A percentile compares a stretch with the other conserved stretches of the same genome.
phyloP scores from a whole-genome alignment of 2,797 vertebrate species.

The Protonibea diacanthus region DNA sequence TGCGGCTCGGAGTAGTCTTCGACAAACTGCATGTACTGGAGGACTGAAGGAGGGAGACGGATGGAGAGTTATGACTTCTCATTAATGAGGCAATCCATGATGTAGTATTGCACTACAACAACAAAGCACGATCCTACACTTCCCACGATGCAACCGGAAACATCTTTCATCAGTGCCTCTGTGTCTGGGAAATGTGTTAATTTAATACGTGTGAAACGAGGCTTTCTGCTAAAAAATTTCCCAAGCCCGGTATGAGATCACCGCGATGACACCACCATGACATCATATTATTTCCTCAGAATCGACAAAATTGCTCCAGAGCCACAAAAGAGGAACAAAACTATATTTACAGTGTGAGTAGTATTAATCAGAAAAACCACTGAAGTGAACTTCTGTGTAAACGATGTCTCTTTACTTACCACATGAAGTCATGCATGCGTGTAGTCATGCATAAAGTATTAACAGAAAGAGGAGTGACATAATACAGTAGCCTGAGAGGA shows the following conservation, averaged over 20 bases:
- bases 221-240: not conserved
- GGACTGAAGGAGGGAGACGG: slow-evolving; percentile 83
- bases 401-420: not conserved
- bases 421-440: not conserved
- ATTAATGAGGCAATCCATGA: not conserved
- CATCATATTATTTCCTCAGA: slow-evolving; percentile 8
- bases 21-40: slow-evolving; percentile 98
- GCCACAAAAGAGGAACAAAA: not conserved
- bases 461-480: slow-evolving; percentile 69
- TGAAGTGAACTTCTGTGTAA: not conserved
- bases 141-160: not conserved
- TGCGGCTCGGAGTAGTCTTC: slow-evolving; percentile 99
- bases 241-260: not conserved
- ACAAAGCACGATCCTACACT: not conserved
- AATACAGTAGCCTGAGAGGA: slow-evolving; percentile 69
- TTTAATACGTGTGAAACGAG: not conserved
- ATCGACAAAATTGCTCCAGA: not conserved
- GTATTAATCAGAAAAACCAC: not conserved
- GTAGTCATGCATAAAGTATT: slow-evolving; percentile 5
- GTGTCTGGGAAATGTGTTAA: not conserved
- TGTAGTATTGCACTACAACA: not conserved
- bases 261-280: not conserved
- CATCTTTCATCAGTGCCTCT: not conserved
- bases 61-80: not conserved
- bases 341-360: not conserved